These are phyloP conservation scores for Garra rufa DNA, from an alignment of 2,113 vertebrate species.

Conservation along the genomic window DNA sequence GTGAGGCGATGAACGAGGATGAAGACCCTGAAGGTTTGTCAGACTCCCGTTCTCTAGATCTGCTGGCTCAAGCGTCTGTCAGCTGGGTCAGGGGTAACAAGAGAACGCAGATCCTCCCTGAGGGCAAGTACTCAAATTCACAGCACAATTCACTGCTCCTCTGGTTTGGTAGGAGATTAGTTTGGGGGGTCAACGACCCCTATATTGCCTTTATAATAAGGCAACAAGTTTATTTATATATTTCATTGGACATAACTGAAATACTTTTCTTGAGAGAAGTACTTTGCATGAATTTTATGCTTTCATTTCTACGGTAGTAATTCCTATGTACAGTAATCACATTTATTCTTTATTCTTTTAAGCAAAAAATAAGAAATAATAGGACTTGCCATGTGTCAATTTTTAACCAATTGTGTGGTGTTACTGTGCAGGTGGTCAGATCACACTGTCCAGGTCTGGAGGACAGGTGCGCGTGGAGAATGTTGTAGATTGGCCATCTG, in stretches of 20 bases:
- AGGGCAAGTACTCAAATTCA: conserved; percentile 50
- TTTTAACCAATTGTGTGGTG: background rate
- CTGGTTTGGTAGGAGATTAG: background rate
- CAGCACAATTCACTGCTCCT: background rate
- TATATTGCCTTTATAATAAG: too few species aligned
- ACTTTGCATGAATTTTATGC: too few species aligned
- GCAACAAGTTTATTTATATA: too few species aligned
- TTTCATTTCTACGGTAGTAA: too few species aligned
- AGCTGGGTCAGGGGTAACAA: conserved; percentile 62
- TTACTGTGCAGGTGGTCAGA: conserved; percentile 43
- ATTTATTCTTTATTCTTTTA: background rate
- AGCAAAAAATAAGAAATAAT: background rate
- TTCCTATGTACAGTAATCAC: too few species aligned
- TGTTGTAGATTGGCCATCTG: conserved; percentile 48
- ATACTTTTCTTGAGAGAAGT: too few species aligned
- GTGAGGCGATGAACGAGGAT: conserved; percentile 59
- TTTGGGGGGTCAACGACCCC: background rate
- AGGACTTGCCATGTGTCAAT: background rate
- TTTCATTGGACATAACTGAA: too few species aligned
- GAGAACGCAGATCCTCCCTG: conserved; percentile 67
- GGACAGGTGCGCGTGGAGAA: conserved; percentile 48
- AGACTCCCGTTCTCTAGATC: conserved; percentile 58
- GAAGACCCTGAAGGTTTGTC: conserved; percentile 57
- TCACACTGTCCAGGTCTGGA: background rate
- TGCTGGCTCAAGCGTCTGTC: conserved; percentile 56